phyloP scores from a whole-genome alignment of 2,888 invertebrate species.

The Orchesellides sinensis region DNA sequence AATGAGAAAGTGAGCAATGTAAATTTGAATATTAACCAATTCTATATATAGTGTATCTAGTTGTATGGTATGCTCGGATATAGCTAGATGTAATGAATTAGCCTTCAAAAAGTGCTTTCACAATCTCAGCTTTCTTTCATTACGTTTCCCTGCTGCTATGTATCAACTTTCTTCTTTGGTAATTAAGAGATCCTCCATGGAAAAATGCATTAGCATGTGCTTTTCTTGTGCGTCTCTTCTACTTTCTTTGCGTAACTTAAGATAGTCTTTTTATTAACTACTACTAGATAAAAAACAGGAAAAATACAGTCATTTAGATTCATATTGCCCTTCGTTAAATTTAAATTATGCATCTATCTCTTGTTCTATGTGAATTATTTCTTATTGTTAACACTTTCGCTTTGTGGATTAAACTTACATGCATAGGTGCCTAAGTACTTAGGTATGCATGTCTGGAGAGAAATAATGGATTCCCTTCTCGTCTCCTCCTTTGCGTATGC shows the following conservation, averaged over 20 bases:
- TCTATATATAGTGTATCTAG: background rate
- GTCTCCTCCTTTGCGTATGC: background rate
- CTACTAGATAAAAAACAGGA: background rate
- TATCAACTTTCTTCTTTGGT: constrained; percentile 13
- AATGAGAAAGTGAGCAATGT: background rate
- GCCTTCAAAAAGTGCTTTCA: constrained; percentile 55
- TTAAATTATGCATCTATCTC: background rate
- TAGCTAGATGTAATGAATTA: constrained; percentile 67
- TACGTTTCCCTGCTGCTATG: constrained; percentile 24
- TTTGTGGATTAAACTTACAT: background rate
- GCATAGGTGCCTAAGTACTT: no score
- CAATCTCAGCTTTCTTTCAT: constrained; percentile 47
- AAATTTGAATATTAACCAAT: background rate
- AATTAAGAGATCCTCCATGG: constrained; percentile 35
- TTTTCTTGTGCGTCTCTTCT: background rate
- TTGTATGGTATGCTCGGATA: constrained; percentile 5
- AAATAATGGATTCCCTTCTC: no score
- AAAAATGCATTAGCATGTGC: constrained; percentile 45
- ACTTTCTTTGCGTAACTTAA: background rate
- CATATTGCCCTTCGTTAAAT: background rate
- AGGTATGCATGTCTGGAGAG: no score
- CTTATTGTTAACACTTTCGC: background rate
- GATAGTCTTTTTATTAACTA: background rate
- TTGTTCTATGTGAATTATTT: background rate
- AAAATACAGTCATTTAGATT: background rate